These are phyloP conservation scores for Chamaedrilus cognettii DNA, from an alignment of 2,888 invertebrate species.

Conservation along the genomic window DNA sequence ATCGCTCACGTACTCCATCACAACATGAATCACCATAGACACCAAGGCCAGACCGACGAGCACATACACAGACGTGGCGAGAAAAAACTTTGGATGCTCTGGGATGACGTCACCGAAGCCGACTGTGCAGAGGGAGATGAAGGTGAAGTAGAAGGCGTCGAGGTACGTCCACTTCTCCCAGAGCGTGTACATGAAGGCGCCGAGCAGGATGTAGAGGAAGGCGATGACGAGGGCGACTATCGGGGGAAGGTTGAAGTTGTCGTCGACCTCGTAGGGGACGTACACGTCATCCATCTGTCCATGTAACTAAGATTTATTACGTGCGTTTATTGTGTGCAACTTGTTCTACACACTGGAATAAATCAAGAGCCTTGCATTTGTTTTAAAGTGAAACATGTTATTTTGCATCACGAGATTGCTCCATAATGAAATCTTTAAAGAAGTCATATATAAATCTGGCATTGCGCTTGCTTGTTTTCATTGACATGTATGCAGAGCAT, in stretches of 20 bases:
- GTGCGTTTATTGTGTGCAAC: no score
- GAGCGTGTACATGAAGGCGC: conserved; percentile 72
- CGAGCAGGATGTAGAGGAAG: conserved; percentile 82
- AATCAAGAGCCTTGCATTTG: no score
- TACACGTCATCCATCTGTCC: conserved; percentile 11
- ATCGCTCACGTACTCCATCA: conserved; percentile 58
- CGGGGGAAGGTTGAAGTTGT: conserved; percentile 93
- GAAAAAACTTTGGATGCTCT: conserved; percentile 82
- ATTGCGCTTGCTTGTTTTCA: no score
- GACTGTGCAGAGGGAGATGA: conserved; percentile 95
- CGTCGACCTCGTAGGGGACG: conserved; percentile 25
- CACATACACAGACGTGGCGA: conserved; percentile 88
- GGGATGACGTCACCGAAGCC: conserved; percentile 95
- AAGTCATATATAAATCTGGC: no score
- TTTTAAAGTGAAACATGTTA: no score
- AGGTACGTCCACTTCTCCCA: conserved; percentile 83
- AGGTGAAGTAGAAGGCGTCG: conserved; percentile 94
- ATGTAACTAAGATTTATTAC: not conserved
- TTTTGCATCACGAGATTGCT: no score
- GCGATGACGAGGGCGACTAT: conserved; percentile 84
- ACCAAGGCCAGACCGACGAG: conserved; percentile 93
- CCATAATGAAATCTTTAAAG: no score
- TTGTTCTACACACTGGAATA: no score
- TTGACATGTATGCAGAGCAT: no score
- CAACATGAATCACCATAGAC: conserved; percentile 88